Conservation (phyloP, 2,113 vertebrate genomes). For the Cyanoliseus patagonus region DNA sequence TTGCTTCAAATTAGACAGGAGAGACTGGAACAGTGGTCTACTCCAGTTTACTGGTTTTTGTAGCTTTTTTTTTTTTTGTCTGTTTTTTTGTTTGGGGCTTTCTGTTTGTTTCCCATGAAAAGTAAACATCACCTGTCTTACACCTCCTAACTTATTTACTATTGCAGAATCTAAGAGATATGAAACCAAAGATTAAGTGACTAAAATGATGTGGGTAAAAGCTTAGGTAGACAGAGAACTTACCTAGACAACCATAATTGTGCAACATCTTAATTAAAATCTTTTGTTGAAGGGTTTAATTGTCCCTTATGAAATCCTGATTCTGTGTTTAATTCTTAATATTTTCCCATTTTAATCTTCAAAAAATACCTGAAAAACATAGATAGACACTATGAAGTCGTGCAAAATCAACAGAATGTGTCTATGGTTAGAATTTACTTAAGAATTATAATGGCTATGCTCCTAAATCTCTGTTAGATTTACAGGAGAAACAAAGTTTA, state of each 20-base stretch:
- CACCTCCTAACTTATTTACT: background rate
- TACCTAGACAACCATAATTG: background rate
- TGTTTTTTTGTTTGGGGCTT: background rate
- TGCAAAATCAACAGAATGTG: background rate
- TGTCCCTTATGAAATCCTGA: background rate
- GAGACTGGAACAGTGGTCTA: background rate
- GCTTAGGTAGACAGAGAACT: background rate
- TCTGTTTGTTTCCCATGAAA: background rate
- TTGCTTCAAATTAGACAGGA: background rate
- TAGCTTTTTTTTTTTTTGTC: background rate
- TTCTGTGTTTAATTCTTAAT: background rate
- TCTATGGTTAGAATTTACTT: conserved; percentile 3
- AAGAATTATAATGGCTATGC: background rate
- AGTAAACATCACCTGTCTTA: background rate
- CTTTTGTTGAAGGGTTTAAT: background rate
- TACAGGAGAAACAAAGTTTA: background rate
- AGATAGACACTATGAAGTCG: background rate
- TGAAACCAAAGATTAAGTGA: background rate
- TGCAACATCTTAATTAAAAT: background rate
- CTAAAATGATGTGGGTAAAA: background rate
- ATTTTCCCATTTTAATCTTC: conserved; percentile 5
- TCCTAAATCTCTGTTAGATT: background rate
- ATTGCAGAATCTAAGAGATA: background rate
- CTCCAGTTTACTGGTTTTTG: background rate
- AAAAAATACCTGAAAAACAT: background rate